A percentile compares a stretch with the other conserved stretches of the same genome.
These are phyloP conservation scores for Psilopogon haemacephalus DNA, from an alignment of 2,113 vertebrate genomes.

Conservation along the genomic window DNA sequence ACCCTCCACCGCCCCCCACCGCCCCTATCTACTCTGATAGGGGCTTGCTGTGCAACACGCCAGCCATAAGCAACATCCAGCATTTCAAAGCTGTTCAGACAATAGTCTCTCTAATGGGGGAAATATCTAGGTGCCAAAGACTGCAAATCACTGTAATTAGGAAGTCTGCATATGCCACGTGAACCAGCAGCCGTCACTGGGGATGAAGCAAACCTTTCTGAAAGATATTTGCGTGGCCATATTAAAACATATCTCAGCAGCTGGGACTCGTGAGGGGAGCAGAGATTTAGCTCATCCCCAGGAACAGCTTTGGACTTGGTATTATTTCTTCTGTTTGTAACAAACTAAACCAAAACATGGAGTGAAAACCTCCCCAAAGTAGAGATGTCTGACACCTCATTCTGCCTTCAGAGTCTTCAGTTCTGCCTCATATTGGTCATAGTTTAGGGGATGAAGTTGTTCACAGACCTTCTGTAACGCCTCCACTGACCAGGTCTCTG, in stretches of 20 bases:
- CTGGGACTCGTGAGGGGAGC: background rate
- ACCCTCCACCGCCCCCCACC: too few relatives aligned
- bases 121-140: background rate
- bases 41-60: background rate
- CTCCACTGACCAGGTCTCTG: background rate
- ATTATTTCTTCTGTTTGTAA: background rate
- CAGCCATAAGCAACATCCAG: accelerated
- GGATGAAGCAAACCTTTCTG: background rate
- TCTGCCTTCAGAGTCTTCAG: background rate
- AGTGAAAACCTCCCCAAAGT: background rate
- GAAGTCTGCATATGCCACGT: background rate
- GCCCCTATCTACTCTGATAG: background rate
- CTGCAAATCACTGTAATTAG: background rate
- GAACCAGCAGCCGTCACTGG: background rate
- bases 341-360: background rate
- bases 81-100: background rate
- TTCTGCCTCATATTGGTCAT: background rate
- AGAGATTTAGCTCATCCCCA: background rate
- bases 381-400: background rate
- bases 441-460: background rate
- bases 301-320: background rate
- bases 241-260: background rate
- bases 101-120: background rate
- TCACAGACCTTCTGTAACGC: background rate
- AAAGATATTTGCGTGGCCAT: background rate